Conservation (phyloP, 2,888 invertebrate genomes). For the Petrophora chlorosata region DNA sequence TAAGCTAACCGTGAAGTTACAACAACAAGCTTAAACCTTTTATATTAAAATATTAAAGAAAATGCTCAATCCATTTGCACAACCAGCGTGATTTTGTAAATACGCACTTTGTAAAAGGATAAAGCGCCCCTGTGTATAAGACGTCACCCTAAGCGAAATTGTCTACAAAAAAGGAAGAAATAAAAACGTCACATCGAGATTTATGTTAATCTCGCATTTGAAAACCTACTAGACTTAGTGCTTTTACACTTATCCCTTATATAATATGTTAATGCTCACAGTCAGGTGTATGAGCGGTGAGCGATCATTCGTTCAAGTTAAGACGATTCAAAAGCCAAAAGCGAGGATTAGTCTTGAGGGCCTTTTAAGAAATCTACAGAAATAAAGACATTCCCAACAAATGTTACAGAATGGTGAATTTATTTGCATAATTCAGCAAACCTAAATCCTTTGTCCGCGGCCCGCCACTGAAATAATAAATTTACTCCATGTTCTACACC, state of each 20-base stretch:
- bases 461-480: constrained; percentile 78
- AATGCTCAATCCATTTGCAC: constrained; percentile 21
- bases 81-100: constrained; percentile 23
- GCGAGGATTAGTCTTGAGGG: constrained; percentile 68
- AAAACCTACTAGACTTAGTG: constrained; percentile 43
- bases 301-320: constrained; percentile 55
- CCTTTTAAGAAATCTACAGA: constrained; percentile 78
- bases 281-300: constrained; percentile 55
- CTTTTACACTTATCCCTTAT: constrained; percentile 41
- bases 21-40: constrained; percentile 27
- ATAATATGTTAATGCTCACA: constrained; percentile 49
- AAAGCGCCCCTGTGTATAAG: constrained; percentile 28
- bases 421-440: constrained; percentile 82
- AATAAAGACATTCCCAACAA: constrained; percentile 82
- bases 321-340: constrained; percentile 69
- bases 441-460: constrained; percentile 81
- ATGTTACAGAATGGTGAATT: constrained; percentile 83
- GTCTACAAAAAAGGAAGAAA: constrained; percentile 40
- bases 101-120: constrained; percentile 28
- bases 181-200: constrained; percentile 44
- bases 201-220: constrained; percentile 47
- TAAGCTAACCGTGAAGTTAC: constrained; percentile 25
- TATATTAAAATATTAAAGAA: constrained; percentile 24
- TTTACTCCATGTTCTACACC: constrained; percentile 77
- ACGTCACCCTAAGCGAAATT: constrained; percentile 39